These are phyloP conservation scores for Pleuronectes platessa DNA, from an alignment of 2,113 vertebrate species.

Conservation along the genomic window DNA sequence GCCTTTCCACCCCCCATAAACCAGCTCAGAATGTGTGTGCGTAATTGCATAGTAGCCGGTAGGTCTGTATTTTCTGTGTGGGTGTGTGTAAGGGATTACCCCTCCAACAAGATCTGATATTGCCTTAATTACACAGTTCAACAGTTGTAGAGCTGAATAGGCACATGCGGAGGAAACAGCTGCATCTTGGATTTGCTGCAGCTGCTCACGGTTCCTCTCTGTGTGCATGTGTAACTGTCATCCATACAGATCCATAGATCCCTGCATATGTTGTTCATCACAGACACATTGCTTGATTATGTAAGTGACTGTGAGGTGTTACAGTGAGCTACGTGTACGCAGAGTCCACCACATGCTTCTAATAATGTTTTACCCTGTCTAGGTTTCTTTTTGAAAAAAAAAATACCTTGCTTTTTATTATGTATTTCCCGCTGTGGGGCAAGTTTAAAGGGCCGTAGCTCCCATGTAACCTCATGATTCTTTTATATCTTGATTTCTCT, in stretches of 20 bases:
- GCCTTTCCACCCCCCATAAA: background rate
- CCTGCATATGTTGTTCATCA: background rate
- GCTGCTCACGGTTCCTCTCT: slow-evolving; percentile 25
- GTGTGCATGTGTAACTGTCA: background rate
- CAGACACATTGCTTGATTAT: background rate
- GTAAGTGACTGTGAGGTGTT: slow-evolving; percentile 1
- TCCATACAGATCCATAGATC: background rate
- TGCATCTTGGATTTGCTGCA: slow-evolving; percentile 46
- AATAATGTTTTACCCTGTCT: background rate
- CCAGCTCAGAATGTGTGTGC: slow-evolving; percentile 11
- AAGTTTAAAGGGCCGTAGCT: slow-evolving; percentile 36
- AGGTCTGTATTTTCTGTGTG: slow-evolving; percentile 46
- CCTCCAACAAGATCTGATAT: slow-evolving; percentile 62
- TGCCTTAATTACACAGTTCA: slow-evolving; percentile 67
- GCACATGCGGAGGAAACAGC: slow-evolving; percentile 30
- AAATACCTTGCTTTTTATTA: slow-evolving; percentile 1
- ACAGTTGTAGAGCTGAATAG: slow-evolving; percentile 58
- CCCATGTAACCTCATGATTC: slow-evolving; percentile 52
- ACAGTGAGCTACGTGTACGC: background rate
- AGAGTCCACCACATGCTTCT: background rate
- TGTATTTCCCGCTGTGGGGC: slow-evolving; percentile 16
- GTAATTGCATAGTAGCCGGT: slow-evolving; percentile 36
- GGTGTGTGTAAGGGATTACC: slow-evolving; percentile 58
- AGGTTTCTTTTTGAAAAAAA: background rate
- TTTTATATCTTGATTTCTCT: slow-evolving; percentile 57